Evolutionary conservation across 2,888 invertebrate species (phyloP), one percentile per base, ranked within the genome.

Genomic region (Hecatera dysodea): DNA sequence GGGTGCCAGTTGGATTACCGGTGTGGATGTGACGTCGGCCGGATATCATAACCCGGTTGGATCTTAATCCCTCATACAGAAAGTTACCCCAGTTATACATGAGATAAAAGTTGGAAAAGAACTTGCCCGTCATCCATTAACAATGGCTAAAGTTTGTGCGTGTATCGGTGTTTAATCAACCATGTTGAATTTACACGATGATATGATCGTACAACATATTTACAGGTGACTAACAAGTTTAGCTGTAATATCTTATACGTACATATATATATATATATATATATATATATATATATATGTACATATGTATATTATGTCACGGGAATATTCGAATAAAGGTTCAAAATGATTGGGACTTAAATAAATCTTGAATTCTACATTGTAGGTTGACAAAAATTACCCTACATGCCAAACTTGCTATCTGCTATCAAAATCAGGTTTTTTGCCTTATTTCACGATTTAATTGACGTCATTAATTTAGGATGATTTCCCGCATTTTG

Each of bases 81-180:
- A 78, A 80, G 44, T 80, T 78, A 62, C 29, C 57, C 44, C 44
- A 53, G 39, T 61, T 33, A 50, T 62, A 60, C n/a, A 59, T 17
- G 36, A 50, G 61, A 50, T 56, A 33, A 75, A 80, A 75, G 65
- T 68, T 70, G 66, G 24, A 62, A 67, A 73, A 75, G 50, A 74
- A 69, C 67, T 75, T 24, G 56, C 72, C 53, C 75, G 71, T 81
- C 76, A 72, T 72, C 50, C 57, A 76, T 67, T 67, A 72, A 68
- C 76, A 68, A 79, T 72, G 66, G 39, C 33, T 67, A 53, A 64
- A 72, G 68, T 80, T 83, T 56, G 50, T 46, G 63, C 71, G 75
- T 72, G 78, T 72, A 80, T 80, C 65, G 64, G 42, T 65, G 80
- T 80, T 80, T 69, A 53, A 75, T 78, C 19, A 75, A 75, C 29